Base-by-base conservation (phyloP, 2,797 vertebrate species). In the Meriones psammophilus region DNA sequence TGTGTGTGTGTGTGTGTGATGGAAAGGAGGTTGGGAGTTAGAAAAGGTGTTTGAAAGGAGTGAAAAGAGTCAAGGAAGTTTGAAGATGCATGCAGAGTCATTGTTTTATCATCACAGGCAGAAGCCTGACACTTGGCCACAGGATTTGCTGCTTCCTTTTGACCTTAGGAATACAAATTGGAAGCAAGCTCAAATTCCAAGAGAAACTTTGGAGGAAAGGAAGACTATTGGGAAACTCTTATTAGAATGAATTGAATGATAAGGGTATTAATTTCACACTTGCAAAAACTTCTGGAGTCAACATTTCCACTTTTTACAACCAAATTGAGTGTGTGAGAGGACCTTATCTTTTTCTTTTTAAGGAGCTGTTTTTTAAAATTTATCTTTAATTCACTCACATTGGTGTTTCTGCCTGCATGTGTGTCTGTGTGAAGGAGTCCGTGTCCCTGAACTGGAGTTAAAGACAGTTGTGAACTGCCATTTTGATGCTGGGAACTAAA, bases 231-330 rank as follows among this genome's bases (percentile, higher is more conserved):
- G 4, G n/a, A 93, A 83, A 10, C 4, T 68, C 30, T 33, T 69
- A 30, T n/a, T 85, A 91, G 73, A 13, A 56, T 77, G 42, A 69
- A 89, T 42, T 90, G 1, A 9, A 87, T 64, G 26, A 36, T 50
- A 84, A 4, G 8, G 6, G 58, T 89, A 92, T 94, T 89, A 66
- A 92, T 86, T 93, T 95, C 13, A 15, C 81, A 56, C 3, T 68
- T 78, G 2, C 56, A 68, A 92, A 86, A 94, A n/a, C 6, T 60
- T 3, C 56, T 89, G 42, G 17, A 79, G 36, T 88, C 39, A 92
- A 33, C 8, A 71, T 18, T 90, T 78, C 6, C 58, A 17, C 3
- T 54, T 76, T 24, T 81, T 56, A 78, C 56, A n/a, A 88, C 66
- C 66, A 86, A 91, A 78, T 69, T 22, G 39, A 91, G 56, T 33